Evolutionary conservation across 2,888 invertebrate species (phyloP).

Genomic region (Andricus curvator): DNA sequence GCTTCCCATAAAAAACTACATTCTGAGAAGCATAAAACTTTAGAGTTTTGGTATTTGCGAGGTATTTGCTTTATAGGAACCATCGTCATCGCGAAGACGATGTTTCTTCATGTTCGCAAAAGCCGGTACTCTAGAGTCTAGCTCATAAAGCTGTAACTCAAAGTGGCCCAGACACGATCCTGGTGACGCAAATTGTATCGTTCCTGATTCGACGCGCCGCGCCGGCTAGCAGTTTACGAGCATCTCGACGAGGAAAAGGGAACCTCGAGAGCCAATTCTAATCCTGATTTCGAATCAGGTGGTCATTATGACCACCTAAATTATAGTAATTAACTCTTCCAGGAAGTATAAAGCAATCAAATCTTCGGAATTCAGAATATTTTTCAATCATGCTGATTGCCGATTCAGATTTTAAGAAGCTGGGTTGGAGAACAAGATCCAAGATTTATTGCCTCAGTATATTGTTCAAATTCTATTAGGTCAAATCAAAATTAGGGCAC

Average conservation of each 20-base stretch:
- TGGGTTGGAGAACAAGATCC: not conserved
- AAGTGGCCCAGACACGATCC: slow-evolving; percentile 6
- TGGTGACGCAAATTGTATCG: not conserved
- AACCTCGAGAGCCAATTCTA: not conserved
- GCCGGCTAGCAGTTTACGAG: slow-evolving; percentile 7
- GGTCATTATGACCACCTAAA: not conserved
- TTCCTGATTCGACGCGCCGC: not conserved
- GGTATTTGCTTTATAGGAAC: slow-evolving; percentile 5
- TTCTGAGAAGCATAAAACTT: slow-evolving; percentile 4
- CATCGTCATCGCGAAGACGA: not conserved
- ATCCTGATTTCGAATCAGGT: slow-evolving; percentile 9
- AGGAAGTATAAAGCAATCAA: not conserved
- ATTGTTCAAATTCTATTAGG: not conserved
- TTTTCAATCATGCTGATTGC: not conserved
- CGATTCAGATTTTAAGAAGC: not conserved
- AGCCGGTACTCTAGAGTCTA: not conserved
- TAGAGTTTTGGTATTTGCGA: slow-evolving; percentile 17
- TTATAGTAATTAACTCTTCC: not conserved
- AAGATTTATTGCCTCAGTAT: too few species aligned
- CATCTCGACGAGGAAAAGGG: not conserved
- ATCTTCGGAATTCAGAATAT: not conserved
- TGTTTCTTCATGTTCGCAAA: slow-evolving; percentile 4
- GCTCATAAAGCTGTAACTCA: slow-evolving; percentile 18
- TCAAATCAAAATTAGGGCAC: too few species aligned
- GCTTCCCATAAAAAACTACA: slow-evolving; percentile 9